Percentiles rank a stretch among this genome's conserved stretches.
Evolutionary conservation across 53 echinoderm and acorn worm species (phyloP).

Genomic region (Pentamera pediparva): DNA sequence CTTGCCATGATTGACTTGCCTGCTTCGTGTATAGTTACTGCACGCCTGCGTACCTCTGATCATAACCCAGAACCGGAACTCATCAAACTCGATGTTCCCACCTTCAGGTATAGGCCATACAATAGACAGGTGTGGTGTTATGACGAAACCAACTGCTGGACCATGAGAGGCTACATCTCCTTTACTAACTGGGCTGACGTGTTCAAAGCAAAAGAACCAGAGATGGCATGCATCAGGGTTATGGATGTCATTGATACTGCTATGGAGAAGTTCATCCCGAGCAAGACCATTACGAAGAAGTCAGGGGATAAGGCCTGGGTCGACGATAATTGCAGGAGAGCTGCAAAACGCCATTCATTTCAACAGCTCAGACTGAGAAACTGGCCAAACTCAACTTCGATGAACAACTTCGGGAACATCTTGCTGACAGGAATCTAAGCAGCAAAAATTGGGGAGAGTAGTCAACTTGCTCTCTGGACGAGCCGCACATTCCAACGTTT

Average conservation of each 20-base stretch:
- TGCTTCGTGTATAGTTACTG: not conserved
- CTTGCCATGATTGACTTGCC: no score
- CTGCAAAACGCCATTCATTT: not conserved
- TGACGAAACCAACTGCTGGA: conserved; percentile 39
- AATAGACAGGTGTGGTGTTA: conserved; percentile 37
- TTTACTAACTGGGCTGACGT: no score
- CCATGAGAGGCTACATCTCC: no score
- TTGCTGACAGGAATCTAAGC: no score
- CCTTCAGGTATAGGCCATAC: no score
- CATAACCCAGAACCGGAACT: conserved; percentile 49
- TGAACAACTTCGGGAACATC: no score
- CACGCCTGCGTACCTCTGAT: conserved; percentile 39
- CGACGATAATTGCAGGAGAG: conserved; percentile 16
- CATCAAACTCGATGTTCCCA: conserved; percentile 13
- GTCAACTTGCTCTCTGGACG: no score
- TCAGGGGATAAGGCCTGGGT: conserved; percentile 27
- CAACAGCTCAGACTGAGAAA: not conserved
- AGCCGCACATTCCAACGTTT: no score
- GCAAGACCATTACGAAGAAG: conserved; percentile 23
- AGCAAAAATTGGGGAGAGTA: no score
- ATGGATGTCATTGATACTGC: conserved; percentile 26
- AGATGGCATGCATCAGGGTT: conserved; percentile 33
- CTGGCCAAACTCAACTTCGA: no score
- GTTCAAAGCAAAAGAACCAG: conserved; percentile 1
- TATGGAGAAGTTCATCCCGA: conserved; percentile 37